phyloP scores from a whole-genome alignment of 2,113 vertebrate species.

The Clarias magur region DNA sequence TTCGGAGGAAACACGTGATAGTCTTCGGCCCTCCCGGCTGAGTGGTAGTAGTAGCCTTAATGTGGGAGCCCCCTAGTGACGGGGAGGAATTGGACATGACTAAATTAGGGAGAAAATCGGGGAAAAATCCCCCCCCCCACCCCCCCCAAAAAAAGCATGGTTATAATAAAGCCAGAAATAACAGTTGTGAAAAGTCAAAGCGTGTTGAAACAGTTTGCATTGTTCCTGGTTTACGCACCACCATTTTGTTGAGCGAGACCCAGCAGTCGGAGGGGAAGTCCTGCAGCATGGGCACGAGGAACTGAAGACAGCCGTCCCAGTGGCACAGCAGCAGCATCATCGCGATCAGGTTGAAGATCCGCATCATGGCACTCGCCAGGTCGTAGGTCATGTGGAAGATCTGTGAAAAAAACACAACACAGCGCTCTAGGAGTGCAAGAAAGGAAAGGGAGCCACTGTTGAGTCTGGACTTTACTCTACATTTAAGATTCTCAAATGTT shows the following conservation, averaged over 20 bases:
- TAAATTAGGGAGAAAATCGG: no score
- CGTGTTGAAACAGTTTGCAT: background rate
- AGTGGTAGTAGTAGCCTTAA: no score
- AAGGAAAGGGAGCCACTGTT: background rate
- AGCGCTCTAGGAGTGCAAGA: background rate
- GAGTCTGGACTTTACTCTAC: background rate
- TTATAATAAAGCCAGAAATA: background rate
- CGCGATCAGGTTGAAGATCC: constrained; percentile 93
- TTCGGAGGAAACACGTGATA: no score
- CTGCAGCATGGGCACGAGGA: constrained; percentile 97
- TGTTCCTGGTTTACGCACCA: constrained; percentile 73
- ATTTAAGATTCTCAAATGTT: background rate
- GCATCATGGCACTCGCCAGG: constrained; percentile 93
- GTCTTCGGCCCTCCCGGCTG: no score
- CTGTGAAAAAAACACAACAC: constrained; percentile 61
- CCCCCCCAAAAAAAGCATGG: no score
- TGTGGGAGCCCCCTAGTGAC: no score
- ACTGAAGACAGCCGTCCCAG: constrained; percentile 97
- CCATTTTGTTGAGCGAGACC: constrained; percentile 97
- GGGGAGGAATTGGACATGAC: no score
- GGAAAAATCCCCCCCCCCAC: no score
- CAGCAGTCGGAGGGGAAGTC: constrained; percentile 95
- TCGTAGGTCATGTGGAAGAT: constrained; percentile 99
- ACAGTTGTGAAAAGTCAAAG: background rate
- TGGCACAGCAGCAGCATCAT: constrained; percentile 98